Conservation (phyloP, 2,797 vertebrate genomes). For the Falco biarmicus region DNA sequence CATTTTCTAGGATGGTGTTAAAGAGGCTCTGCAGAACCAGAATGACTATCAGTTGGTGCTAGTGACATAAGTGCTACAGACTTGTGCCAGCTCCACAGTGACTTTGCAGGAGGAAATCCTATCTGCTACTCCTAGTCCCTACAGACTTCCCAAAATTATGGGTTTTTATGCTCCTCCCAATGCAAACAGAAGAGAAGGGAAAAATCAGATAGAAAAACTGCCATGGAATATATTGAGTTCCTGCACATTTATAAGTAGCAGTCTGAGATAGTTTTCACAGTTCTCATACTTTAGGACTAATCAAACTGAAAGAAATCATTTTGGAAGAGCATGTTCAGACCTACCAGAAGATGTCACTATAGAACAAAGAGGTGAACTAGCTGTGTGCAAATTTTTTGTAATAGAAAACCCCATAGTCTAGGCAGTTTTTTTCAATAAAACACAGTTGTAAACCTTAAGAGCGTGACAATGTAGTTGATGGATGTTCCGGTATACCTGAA, state of each 20-base stretch:
- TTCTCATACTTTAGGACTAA: background rate
- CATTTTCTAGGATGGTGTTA: background rate
- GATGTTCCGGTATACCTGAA: background rate
- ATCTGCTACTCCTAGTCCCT: background rate
- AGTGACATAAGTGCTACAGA: fast-evolving
- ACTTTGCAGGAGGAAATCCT: background rate
- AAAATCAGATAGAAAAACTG: background rate
- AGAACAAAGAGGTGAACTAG: background rate
- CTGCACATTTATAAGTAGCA: background rate
- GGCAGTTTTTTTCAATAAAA: background rate
- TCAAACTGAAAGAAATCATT: background rate
- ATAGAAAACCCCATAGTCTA: background rate
- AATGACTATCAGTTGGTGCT: background rate
- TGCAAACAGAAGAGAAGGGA: background rate
- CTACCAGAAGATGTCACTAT: slow-evolving; percentile 55
- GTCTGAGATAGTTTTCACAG: background rate
- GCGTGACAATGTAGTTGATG: background rate
- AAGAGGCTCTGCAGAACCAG: background rate
- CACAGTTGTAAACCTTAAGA: background rate
- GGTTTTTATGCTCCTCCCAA: background rate
- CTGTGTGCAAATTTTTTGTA: background rate
- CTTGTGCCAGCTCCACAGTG: background rate
- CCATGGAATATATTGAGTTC: background rate
- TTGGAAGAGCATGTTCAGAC: background rate
- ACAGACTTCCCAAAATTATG: background rate